A percentile compares a stretch with the other conserved stretches of the same genome.
Evolutionary conservation across 1,140 invertebrate species (phyloP).

Genomic region (Arctopsyche grandis): DNA sequence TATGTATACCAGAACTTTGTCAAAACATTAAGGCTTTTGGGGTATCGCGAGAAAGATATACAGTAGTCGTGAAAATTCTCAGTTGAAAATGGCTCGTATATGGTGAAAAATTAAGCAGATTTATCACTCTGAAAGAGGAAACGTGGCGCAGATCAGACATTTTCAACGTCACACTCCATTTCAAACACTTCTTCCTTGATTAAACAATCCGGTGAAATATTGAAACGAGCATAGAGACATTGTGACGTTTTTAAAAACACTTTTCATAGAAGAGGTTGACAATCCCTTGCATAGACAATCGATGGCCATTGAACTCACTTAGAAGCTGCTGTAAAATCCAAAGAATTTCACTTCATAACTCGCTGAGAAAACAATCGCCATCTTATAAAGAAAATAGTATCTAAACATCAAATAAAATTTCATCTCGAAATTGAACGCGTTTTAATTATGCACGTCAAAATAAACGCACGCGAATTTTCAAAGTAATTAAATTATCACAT

Average conservation of each 20-base stretch:
- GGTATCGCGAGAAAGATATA: not conserved
- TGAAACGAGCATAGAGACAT: too few species aligned
- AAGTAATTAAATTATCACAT: too few species aligned
- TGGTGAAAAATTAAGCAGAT: slow-evolving; percentile 3
- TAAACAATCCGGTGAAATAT: too few species aligned
- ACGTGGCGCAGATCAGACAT: slow-evolving; percentile 2
- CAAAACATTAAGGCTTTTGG: slow-evolving; percentile 4
- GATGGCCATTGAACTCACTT: slow-evolving; percentile 9
- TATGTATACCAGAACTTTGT: not conserved
- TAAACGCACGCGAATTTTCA: too few species aligned
- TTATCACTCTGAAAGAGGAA: slow-evolving; percentile 11
- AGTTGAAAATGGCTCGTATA: not conserved
- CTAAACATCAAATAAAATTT: too few species aligned
- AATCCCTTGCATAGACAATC: not conserved
- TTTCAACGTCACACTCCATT: not conserved
- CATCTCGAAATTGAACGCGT: too few species aligned
- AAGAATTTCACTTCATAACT: too few species aligned
- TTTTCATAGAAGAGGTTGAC: not conserved
- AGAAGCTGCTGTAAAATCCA: not conserved
- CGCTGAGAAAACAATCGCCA: too few species aligned
- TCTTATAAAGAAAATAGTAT: too few species aligned
- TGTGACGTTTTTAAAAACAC: too few species aligned
- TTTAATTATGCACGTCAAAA: too few species aligned
- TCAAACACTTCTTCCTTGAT: too few species aligned
- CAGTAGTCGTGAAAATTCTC: not conserved